These are phyloP conservation scores for Pygoscelis antarcticus DNA, from an alignment of 2,113 vertebrate genomes.

Conservation along the genomic window DNA sequence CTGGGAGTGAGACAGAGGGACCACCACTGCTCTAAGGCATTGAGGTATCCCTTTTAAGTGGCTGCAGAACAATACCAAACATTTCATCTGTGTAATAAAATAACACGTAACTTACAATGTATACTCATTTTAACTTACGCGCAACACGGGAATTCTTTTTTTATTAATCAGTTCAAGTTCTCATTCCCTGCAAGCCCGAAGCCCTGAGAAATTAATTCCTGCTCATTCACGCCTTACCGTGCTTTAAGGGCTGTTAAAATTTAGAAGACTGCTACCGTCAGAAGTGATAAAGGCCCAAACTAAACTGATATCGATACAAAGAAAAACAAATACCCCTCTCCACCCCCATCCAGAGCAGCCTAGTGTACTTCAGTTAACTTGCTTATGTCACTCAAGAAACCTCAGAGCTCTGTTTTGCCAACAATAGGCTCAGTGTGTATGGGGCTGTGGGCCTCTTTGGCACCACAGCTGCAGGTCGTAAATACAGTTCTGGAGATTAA, in stretches of 20 bases:
- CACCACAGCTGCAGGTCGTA: conserved; percentile 53
- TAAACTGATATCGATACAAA: not conserved
- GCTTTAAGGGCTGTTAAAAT: not conserved
- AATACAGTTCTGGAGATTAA: conserved; percentile 21
- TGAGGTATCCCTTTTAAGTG: not conserved
- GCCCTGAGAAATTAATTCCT: not conserved
- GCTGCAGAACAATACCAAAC: not conserved
- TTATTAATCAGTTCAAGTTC: not conserved
- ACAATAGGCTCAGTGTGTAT: conserved; percentile 18
- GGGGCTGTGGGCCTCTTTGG: conserved; percentile 14
- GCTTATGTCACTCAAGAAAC: not conserved
- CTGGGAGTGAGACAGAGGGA: not conserved
- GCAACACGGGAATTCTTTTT: not conserved
- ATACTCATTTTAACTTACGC: not conserved
- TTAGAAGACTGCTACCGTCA: not conserved
- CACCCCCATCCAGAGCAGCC: not conserved
- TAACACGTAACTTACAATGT: not conserved
- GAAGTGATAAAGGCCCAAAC: not conserved
- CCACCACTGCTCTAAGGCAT: not conserved
- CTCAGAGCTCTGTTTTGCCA: conserved; percentile 21
- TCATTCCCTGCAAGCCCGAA: not conserved
- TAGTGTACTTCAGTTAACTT: not conserved
- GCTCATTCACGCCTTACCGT: not conserved
- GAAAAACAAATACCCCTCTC: not conserved
- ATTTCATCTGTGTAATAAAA: not conserved